These are phyloP conservation scores for Diaperis boleti DNA, from an alignment of 2,888 invertebrate species.

Conservation along the genomic window DNA sequence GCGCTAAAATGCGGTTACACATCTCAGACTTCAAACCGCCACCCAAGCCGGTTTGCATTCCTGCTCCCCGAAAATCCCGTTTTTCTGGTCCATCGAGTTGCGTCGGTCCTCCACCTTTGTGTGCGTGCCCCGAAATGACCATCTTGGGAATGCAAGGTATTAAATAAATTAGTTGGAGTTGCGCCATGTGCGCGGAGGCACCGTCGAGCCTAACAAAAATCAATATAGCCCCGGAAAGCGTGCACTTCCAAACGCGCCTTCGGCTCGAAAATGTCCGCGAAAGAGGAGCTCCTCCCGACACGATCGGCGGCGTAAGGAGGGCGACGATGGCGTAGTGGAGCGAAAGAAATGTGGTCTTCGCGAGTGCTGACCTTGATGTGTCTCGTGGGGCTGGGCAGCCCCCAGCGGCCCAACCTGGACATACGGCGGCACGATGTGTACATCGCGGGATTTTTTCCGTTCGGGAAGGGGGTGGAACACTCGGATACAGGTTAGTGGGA, in stretches of 20 bases:
- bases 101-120: conserved; percentile 1
- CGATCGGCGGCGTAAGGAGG: too few relatives aligned
- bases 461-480: conserved; percentile 85
- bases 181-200: conserved; percentile 24
- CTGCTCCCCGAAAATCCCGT: too few relatives aligned
- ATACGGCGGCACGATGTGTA: conserved; percentile 86
- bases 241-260: conserved; percentile 27
- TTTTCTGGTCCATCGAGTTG: background rate
- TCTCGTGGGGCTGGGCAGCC: conserved; percentile 44
- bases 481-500: conserved; percentile 78
- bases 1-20: too few relatives aligned
- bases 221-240: conserved; percentile 39
- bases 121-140: conserved; percentile 23
- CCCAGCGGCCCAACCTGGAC: conserved; percentile 77
- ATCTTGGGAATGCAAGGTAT: conserved; percentile 17
- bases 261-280: conserved; percentile 19
- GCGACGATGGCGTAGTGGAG: conserved; percentile 26
- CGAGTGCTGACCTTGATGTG: conserved; percentile 11
- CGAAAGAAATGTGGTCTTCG: conserved; percentile 5
- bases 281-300: background rate
- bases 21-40: too few relatives aligned
- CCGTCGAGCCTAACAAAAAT: conserved; percentile 29
- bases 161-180: conserved; percentile 39
- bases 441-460: conserved; percentile 94
- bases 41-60: too few relatives aligned